Conservation (phyloP, 2,888 invertebrate species). For the Timema podura region DNA sequence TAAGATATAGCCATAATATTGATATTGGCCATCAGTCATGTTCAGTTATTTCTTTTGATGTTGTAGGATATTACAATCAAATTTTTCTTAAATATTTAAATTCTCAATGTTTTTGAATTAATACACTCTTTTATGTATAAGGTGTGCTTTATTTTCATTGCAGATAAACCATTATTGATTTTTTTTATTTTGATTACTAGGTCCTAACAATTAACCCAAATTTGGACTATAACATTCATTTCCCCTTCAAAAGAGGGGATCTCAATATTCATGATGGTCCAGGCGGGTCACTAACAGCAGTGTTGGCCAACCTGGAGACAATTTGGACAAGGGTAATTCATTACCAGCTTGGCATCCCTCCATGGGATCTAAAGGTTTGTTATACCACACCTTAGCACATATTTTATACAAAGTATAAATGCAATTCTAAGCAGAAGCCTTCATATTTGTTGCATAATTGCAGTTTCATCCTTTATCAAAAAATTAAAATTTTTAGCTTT, state of each 20-base stretch:
- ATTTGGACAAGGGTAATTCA: constrained; percentile 84
- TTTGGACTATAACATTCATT: constrained; percentile 79
- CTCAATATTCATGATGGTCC: constrained; percentile 78
- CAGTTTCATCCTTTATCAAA: too few species aligned
- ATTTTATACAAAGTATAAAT: too few species aligned
- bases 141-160: too few species aligned
- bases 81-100: constrained; percentile 11
- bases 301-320: constrained; percentile 77
- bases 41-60: too few species aligned
- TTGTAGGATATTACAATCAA: neutral
- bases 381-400: neutral
- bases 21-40: too few species aligned
- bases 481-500: too few species aligned
- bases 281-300: constrained; percentile 81
- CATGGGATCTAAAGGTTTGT: constrained; percentile 50
- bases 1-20: too few species aligned
- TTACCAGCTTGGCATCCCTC: constrained; percentile 69
- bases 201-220: constrained; percentile 63
- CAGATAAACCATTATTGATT: neutral
- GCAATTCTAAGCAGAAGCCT: too few species aligned
- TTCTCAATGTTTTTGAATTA: neutral
- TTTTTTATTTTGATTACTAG: constrained; percentile 39
- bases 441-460: too few species aligned
- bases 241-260: constrained; percentile 84
- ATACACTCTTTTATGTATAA: too few species aligned